Conservation (phyloP, 2,113 vertebrate species). For the Ceyx melanurus region DNA sequence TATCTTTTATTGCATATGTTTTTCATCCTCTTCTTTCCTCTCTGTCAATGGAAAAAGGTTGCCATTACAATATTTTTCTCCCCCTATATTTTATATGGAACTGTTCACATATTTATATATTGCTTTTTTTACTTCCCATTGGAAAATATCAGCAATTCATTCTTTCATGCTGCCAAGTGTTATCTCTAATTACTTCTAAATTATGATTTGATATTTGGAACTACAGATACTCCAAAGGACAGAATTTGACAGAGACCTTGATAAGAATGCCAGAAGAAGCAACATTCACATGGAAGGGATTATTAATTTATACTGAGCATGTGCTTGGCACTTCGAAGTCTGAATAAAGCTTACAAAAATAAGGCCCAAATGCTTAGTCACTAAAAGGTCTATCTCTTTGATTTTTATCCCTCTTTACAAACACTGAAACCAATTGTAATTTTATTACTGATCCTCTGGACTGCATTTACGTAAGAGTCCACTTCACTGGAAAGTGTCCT, state of each 20-base stretch:
- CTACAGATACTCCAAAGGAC: background rate
- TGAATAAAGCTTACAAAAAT: background rate
- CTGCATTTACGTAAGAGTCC: background rate
- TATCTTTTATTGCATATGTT: constrained; percentile 60
- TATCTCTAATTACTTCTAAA: constrained; percentile 27
- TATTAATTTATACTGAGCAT: background rate
- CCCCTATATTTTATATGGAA: constrained; percentile 28
- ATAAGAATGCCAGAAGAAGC: background rate
- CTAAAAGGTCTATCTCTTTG: background rate
- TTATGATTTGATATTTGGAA: background rate
- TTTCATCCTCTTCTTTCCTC: constrained; percentile 41
- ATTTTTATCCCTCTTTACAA: background rate
- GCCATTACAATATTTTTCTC: constrained; percentile 38
- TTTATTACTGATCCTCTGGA: background rate
- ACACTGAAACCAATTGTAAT: background rate
- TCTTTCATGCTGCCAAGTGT: constrained; percentile 37
- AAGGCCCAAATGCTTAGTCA: background rate
- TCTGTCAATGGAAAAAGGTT: constrained; percentile 48
- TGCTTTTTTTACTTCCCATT: constrained; percentile 19
- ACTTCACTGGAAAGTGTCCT: background rate
- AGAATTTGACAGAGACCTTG: background rate
- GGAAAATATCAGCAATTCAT: constrained; percentile 40
- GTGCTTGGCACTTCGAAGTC: background rate
- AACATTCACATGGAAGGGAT: background rate
- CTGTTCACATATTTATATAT: constrained; percentile 14